Conservation (phyloP, 1,140 invertebrate species). For the Caenorhabditis elegans region WBcel235 BX284603.4:10110501-10111000, state of each 20-base stretch:
- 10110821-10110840: too few relatives aligned
- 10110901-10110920: neutral
- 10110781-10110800: too few relatives aligned
- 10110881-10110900: neutral
- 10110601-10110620: neutral
- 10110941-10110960: too few relatives aligned
- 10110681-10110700: neutral
- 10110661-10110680: neutral
- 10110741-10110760: too few relatives aligned
- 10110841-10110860: neutral
- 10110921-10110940: neutral
- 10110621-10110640: neutral
- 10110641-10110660: neutral
- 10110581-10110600: neutral
- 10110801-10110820: too few relatives aligned
- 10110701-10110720: neutral
- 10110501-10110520: neutral
- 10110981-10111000: neutral
- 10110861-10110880: constrained; percentile 5
- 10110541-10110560: too few relatives aligned
- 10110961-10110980: too few relatives aligned
- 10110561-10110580: too few relatives aligned
- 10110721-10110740: too few relatives aligned
- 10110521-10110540: too few relatives aligned
- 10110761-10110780: too few relatives aligned